Evolutionary conservation across 1,140 invertebrate genomes (phyloP).

Genomic region (Araneus ventricosus): DNA sequence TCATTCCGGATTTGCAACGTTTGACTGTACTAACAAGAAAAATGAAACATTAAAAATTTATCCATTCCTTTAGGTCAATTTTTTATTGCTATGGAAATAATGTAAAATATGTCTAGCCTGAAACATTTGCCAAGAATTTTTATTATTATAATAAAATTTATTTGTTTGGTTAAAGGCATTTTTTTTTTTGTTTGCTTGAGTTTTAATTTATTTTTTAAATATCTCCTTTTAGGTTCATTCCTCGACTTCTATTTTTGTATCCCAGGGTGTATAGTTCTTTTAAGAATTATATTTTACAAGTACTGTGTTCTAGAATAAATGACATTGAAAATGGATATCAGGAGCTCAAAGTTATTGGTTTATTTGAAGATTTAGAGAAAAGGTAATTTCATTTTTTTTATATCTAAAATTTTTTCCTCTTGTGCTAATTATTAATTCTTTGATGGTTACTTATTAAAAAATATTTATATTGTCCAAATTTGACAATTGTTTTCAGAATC

Average conservation of each 20-base stretch:
- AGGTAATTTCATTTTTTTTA: slow-evolving; percentile 44
- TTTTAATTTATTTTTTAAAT: slow-evolving; percentile 80
- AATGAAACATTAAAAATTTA: no score
- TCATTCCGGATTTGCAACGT: no score
- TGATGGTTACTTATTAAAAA: no score
- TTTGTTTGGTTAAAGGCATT: neutral
- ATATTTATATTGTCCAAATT: no score
- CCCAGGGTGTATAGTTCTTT: slow-evolving; percentile 80
- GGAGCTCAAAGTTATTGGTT: slow-evolving; percentile 78
- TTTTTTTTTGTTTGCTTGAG: neutral
- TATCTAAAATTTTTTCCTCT: neutral
- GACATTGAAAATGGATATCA: slow-evolving; percentile 79
- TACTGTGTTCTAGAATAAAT: slow-evolving; percentile 78
- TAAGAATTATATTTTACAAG: slow-evolving; percentile 79
- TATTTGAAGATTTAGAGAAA: slow-evolving; percentile 69
- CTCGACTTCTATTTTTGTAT: slow-evolving; percentile 79
- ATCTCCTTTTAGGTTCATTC: slow-evolving; percentile 81
- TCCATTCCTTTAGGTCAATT: no score
- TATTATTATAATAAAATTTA: neutral
- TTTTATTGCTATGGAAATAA: no score
- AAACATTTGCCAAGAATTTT: no score
- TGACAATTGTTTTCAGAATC: no score
- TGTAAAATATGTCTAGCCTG: no score
- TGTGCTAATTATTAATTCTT: no score
- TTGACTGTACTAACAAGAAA: no score